These are phyloP conservation scores for Mantis religiosa DNA, from an alignment of 2,888 invertebrate species.

Conservation along the genomic window DNA sequence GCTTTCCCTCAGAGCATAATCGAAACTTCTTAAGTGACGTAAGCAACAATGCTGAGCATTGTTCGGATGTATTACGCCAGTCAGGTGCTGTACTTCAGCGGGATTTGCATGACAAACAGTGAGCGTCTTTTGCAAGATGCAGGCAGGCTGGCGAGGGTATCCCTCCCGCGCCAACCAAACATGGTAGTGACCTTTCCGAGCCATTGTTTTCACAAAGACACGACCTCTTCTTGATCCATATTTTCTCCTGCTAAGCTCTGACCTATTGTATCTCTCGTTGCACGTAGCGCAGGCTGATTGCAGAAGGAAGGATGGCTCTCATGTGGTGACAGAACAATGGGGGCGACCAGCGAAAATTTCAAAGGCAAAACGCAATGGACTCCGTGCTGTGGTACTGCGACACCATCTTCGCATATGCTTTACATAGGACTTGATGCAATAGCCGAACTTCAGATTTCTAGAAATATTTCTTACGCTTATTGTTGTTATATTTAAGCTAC, in stretches of 20 bases:
- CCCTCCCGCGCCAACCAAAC: background rate
- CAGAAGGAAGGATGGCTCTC: constrained; percentile 1
- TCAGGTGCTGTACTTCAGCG: background rate
- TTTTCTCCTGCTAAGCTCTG: background rate
- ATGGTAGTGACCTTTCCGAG: constrained; percentile 15
- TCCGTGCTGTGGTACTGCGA: background rate
- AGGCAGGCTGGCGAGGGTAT: background rate
- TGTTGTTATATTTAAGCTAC: too few species aligned
- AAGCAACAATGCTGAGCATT: background rate
- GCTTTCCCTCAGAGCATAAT: background rate
- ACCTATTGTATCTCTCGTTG: background rate
- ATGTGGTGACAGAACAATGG: constrained; percentile 20
- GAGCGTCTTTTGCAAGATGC: background rate
- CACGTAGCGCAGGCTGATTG: background rate
- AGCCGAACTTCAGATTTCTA: too few species aligned
- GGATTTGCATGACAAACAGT: background rate
- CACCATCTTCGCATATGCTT: background rate
- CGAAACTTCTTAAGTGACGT: background rate
- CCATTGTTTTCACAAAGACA: constrained; percentile 4
- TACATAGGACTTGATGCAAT: background rate
- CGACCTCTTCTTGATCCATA: constrained; percentile 14
- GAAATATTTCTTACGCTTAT: too few species aligned
- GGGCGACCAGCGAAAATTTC: constrained; percentile 8
- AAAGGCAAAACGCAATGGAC: constrained; percentile 14
- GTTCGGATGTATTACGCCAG: background rate